phyloP scores from a whole-genome alignment of 2,888 invertebrate genomes.

The Pardosa pseudoannulata region DNA sequence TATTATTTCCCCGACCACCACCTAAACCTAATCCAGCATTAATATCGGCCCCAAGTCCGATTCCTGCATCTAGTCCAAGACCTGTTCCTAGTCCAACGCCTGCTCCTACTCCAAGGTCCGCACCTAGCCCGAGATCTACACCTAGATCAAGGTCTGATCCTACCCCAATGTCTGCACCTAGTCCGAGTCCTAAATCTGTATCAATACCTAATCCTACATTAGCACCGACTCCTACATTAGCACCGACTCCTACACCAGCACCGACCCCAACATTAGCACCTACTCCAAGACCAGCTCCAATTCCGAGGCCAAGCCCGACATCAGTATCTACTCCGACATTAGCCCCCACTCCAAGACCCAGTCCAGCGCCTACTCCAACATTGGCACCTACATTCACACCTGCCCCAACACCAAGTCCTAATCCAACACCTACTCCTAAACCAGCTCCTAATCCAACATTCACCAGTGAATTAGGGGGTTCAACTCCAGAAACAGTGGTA shows the following conservation, averaged over 20 bases:
- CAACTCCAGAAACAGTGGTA: conserved; percentile 34
- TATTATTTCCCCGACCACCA: not conserved
- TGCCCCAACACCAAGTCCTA: not conserved
- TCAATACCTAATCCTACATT: conserved; percentile 1
- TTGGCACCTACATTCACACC: not conserved
- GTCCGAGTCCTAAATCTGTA: not conserved
- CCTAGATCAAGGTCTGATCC: not conserved
- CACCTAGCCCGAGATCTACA: not conserved
- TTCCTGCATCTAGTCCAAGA: not conserved
- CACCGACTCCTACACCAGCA: not conserved
- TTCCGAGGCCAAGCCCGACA: not conserved
- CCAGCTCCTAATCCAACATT: conserved; percentile 2
- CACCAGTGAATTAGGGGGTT: not conserved
- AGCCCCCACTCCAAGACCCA: not conserved
- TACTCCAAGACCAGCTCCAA: not conserved
- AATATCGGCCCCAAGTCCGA: not conserved
- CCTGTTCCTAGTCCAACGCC: not conserved
- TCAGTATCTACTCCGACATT: not conserved
- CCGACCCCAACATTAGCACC: not conserved
- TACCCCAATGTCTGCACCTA: not conserved
- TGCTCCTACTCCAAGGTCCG: not conserved
- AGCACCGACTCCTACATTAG: not conserved
- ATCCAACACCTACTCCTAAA: not conserved
- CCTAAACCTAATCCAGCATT: conserved; percentile 4
- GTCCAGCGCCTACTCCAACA: not conserved